Percentiles rank a stretch among this genome's conserved stretches.
These are phyloP conservation scores for Leucoraja ocellata DNA, from an alignment of 2,797 vertebrate species.

Conservation along the genomic window DNA sequence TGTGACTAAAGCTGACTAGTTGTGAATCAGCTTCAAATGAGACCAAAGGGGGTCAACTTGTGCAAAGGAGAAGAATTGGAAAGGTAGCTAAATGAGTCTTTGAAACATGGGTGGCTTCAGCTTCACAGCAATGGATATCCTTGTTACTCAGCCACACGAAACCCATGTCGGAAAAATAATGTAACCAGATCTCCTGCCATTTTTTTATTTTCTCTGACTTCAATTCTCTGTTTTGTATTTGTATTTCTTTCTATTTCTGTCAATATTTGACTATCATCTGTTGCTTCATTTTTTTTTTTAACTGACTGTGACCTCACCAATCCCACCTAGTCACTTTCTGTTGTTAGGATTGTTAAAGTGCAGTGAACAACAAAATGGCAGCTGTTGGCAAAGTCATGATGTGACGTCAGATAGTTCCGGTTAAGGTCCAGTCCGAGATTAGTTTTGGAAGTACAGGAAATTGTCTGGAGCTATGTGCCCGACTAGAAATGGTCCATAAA, in stretches of 20 bases:
- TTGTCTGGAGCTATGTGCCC: background rate
- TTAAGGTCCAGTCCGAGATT: background rate
- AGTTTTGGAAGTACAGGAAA: background rate
- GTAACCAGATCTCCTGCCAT: background rate
- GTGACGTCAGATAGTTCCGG: background rate
- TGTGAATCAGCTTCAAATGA: background rate
- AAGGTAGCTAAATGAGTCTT: background rate
- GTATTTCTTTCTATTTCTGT: background rate
- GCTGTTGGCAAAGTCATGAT: background rate
- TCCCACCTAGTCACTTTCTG: background rate
- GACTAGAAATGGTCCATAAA: background rate
- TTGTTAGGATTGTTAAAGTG: background rate
- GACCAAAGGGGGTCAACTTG: background rate
- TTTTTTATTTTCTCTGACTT: background rate
- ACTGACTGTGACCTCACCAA: background rate
- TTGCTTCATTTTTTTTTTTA: background rate
- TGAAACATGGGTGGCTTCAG: background rate
- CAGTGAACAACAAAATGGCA: background rate
- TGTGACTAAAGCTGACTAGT: background rate
- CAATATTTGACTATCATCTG: background rate
- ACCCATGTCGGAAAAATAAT: background rate
- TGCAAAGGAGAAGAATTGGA: background rate
- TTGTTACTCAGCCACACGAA: background rate
- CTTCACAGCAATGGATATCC: background rate
- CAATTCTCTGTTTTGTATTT: background rate